phyloP scores from a whole-genome alignment of 2,113 vertebrate genomes.

The Epinephelus moara region DNA sequence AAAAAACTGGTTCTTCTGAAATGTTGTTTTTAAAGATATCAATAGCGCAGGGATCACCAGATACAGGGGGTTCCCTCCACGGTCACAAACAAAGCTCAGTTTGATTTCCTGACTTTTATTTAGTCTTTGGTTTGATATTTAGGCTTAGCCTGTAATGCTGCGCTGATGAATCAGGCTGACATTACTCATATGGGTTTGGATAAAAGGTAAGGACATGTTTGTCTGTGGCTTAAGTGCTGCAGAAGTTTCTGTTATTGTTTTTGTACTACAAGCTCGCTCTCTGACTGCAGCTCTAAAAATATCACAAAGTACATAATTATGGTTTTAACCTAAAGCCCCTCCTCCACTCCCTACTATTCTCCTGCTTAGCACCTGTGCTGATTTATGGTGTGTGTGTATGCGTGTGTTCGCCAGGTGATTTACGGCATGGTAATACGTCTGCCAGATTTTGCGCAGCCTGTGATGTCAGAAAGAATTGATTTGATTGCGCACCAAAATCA shows the following conservation, averaged over 20 bases:
- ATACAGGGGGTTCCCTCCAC: slow-evolving; percentile 68
- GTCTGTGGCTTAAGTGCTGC: slow-evolving; percentile 52
- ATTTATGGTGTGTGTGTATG: slow-evolving; percentile 36
- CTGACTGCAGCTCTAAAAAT: slow-evolving; percentile 75
- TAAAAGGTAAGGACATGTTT: slow-evolving; percentile 53
- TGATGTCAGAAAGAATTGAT: slow-evolving; percentile 15
- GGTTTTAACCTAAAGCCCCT: slow-evolving; percentile 64
- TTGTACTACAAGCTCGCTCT: slow-evolving; percentile 41
- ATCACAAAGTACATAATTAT: slow-evolving; percentile 76
- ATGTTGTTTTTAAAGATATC: slow-evolving; percentile 76
- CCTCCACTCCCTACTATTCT: slow-evolving; percentile 55
- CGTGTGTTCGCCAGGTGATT: slow-evolving; percentile 39
- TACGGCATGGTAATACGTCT: slow-evolving; percentile 10
- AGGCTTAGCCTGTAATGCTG: slow-evolving; percentile 11
- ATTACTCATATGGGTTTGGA: slow-evolving; percentile 55
- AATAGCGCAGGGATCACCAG: slow-evolving; percentile 70
- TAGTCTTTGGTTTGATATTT: slow-evolving; percentile 22
- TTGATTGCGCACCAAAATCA: slow-evolving; percentile 7
- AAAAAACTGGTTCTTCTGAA: slow-evolving; percentile 74
- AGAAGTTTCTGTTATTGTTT: slow-evolving; percentile 71
- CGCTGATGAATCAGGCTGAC: slow-evolving; percentile 52
- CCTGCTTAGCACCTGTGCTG: slow-evolving; percentile 58
- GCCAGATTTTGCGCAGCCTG: slow-evolving; percentile 9
- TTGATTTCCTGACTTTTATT: slow-evolving; percentile 51
- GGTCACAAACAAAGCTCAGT: slow-evolving; percentile 46